phyloP scores from a whole-genome alignment of 2,888 invertebrate species.

The Lasioglossum marginatum region DNA sequence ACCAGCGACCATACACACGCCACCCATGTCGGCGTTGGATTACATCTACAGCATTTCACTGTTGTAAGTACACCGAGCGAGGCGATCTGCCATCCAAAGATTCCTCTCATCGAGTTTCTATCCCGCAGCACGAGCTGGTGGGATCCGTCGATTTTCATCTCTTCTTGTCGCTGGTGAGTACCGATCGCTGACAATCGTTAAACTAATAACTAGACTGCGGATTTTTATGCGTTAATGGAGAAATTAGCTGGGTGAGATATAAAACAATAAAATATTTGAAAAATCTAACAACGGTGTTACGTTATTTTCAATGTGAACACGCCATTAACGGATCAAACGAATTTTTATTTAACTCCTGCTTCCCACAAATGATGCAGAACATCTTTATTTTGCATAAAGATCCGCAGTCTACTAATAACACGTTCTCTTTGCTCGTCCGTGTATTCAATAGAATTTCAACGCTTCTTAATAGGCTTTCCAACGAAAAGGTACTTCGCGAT shows the following conservation, averaged over 20 bases:
- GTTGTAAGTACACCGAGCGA: constrained; percentile 73
- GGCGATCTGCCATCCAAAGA: not conserved
- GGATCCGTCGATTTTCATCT: not conserved
- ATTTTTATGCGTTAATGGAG: no score
- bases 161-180: constrained; percentile 36
- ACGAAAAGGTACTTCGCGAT: not conserved
- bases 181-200: not conserved
- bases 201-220: no score
- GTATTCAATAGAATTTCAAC: not conserved
- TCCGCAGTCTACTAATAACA: not conserved
- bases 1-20: constrained; percentile 85
- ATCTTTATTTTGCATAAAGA: no score
- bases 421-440: not conserved
- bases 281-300: no score
- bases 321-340: no score
- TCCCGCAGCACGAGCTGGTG: constrained; percentile 12
- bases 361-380: no score
- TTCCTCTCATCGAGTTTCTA: not conserved
- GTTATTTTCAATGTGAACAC: no score
- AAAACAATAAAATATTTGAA: no score
- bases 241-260: no score
- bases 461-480: not conserved
- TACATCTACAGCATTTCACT: constrained; percentile 86
- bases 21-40: constrained; percentile 85
- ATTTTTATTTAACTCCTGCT: no score